phyloP scores from a whole-genome alignment of 1,140 invertebrate genomes.

The Hypsibius dujardini region DNA sequence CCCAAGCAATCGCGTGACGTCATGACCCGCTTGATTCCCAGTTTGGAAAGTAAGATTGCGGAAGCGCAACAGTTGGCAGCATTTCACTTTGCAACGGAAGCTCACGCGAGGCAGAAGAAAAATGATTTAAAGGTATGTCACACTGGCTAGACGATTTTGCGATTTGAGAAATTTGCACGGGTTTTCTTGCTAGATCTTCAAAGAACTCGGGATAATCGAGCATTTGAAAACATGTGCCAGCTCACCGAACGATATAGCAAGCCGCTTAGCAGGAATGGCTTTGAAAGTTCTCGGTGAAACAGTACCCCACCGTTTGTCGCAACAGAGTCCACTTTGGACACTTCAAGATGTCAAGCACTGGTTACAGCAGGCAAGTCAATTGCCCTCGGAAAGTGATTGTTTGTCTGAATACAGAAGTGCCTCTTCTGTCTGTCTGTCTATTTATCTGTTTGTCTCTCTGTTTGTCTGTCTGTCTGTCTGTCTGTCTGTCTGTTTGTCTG shows the following conservation, averaged over 20 bases:
- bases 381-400: no score
- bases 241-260: slow-evolving; percentile 90
- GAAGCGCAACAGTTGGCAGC: slow-evolving; percentile 89
- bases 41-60: slow-evolving; percentile 82
- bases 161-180: slow-evolving; percentile 4
- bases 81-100: slow-evolving; percentile 99
- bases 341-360: slow-evolving; percentile 87
- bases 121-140: slow-evolving; percentile 24
- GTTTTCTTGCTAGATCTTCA: slow-evolving; percentile 48
- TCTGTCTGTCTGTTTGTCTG: no score
- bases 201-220: slow-evolving; percentile 83
- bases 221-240: slow-evolving; percentile 87
- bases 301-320: slow-evolving; percentile 86
- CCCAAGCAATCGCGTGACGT: slow-evolving; percentile 9
- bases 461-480: no score
- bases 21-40: slow-evolving; percentile 68
- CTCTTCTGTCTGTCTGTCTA: no score
- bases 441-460: no score
- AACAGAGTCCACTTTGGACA: slow-evolving; percentile 94
- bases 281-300: slow-evolving; percentile 84
- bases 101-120: slow-evolving; percentile 66
- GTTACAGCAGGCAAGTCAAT: slow-evolving; percentile 58
- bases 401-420: no score
- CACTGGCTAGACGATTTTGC: slow-evolving; percentile 14
- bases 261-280: slow-evolving; percentile 89